A percentile compares a stretch with the other conserved stretches of the same genome.
These are phyloP conservation scores for Peribatodes rhomboidaria DNA, from an alignment of 2,888 invertebrate species.

Conservation along the genomic window DNA sequence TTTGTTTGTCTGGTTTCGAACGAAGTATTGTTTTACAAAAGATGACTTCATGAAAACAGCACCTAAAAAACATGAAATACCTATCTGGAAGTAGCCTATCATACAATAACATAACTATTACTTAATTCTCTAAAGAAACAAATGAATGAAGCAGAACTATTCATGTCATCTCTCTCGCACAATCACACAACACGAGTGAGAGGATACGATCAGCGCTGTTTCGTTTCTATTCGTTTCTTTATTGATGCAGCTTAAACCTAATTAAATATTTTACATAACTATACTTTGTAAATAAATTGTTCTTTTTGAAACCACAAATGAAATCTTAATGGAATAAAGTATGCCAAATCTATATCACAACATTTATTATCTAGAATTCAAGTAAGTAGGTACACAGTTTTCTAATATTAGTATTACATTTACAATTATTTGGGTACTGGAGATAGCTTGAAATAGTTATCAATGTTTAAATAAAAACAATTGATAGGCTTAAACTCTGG, in stretches of 20 bases:
- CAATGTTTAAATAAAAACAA: not conserved
- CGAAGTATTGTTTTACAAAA: conserved; percentile 6
- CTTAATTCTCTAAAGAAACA: no score
- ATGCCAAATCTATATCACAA: conserved; percentile 43
- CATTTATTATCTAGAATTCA: conserved; percentile 36
- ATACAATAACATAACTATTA: conserved; percentile 31
- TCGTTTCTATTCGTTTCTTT: no score
- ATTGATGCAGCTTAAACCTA: no score
- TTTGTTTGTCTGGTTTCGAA: not conserved
- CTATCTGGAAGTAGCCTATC: conserved; percentile 17
- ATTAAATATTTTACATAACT: conserved; percentile 17
- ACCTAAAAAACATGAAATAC: conserved; percentile 8
- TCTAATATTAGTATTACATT: not conserved
- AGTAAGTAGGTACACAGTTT: not conserved
- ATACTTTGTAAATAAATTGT: conserved; percentile 38
- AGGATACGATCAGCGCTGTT: no score
- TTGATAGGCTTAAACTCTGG: not conserved
- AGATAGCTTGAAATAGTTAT: not conserved
- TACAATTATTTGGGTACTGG: not conserved
- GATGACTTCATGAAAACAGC: not conserved
- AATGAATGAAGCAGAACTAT: no score
- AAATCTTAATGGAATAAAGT: conserved; percentile 25
- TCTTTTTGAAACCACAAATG: conserved; percentile 40
- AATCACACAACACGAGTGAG: no score
- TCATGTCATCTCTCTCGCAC: no score